Base-by-base conservation (phyloP, 2,888 invertebrate species). In the Phalera bucephala region DNA sequence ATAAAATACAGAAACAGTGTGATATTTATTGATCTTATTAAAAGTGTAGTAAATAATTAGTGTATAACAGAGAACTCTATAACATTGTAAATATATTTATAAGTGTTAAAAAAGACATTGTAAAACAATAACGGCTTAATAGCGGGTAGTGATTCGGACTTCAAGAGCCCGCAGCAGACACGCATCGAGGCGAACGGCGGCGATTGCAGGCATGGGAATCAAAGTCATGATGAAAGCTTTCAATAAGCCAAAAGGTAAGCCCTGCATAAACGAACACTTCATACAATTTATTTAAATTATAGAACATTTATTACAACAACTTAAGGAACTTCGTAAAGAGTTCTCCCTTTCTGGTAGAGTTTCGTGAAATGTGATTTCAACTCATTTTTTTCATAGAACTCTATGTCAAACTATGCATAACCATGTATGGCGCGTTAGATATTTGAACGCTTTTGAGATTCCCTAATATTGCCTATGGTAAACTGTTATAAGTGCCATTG, bases 161-260 rank as follows among this genome's bases (percentile, higher is more conserved):
- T 55, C 45, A 53, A 58, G 51, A 76, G 73, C 72, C 77, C 71
- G 72, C 65, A 64, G 72, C 75, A 73, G 74, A 73, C 59, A 59
- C 45, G 36, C 58, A 65, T 72, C 65, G 52, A 68, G 80, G 83
- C 77, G 80, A 29, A 72, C 80, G 79, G 81, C 77, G 81, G 82
- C 80, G 75, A 80, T 83, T 65, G 90, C 90, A 90, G 94, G 94
- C 91, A 95, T 95, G 95, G 95, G 95, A 94, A 94, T 95, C 92
- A 95, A 95, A 93, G 92, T 93, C 89, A 92, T 92, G 91, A 94
- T 95, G 94, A 95, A 95, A 93, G 94, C 95, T 91, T 94, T 94
- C 91, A 94, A 93, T 92, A 94, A 94, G 93, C 93, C 94, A 85
- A 95, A 94, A 94, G 94, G 94, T 95, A 91, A 91, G 90, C 11